Evolutionary conservation across 2,797 vertebrate species (phyloP).

Genomic region (Xenopus petersii): DNA sequence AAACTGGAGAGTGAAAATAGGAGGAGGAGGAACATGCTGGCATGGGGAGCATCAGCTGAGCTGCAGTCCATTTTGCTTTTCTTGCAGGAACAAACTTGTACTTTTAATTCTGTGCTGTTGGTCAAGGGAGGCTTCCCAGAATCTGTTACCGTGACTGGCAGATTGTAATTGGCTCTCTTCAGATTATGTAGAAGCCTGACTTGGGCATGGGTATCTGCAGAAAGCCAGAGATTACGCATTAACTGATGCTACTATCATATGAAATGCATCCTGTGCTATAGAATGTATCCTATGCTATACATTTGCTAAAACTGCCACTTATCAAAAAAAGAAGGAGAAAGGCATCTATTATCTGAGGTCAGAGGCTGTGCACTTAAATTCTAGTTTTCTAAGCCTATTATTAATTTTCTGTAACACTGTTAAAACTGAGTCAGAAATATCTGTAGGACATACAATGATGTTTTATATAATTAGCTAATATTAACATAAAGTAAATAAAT

Average conservation of each 20-base stretch:
- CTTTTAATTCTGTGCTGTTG: constrained; percentile 89
- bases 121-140: constrained; percentile 87
- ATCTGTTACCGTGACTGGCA: constrained; percentile 92
- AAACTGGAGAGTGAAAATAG: constrained; percentile 72
- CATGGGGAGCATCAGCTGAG: constrained; percentile 64
- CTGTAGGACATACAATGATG: too few species aligned
- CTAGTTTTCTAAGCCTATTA: too few species aligned
- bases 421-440: too few species aligned
- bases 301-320: not conserved
- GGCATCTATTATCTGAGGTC: not conserved
- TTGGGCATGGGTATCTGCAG: constrained; percentile 87
- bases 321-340: not conserved
- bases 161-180: constrained; percentile 93
- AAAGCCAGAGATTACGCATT: constrained; percentile 8
- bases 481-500: too few species aligned
- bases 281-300: not conserved
- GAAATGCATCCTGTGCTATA: not conserved
- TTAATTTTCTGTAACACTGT: too few species aligned
- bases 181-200: constrained; percentile 87
- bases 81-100: constrained; percentile 95
- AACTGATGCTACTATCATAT: not conserved
- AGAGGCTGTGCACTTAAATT: too few species aligned
- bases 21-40: constrained; percentile 62
- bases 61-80: constrained; percentile 96
- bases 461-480: too few species aligned